phyloP scores from a whole-genome alignment of 2,797 vertebrate species.

The Pseudomugil gertrudae region DNA sequence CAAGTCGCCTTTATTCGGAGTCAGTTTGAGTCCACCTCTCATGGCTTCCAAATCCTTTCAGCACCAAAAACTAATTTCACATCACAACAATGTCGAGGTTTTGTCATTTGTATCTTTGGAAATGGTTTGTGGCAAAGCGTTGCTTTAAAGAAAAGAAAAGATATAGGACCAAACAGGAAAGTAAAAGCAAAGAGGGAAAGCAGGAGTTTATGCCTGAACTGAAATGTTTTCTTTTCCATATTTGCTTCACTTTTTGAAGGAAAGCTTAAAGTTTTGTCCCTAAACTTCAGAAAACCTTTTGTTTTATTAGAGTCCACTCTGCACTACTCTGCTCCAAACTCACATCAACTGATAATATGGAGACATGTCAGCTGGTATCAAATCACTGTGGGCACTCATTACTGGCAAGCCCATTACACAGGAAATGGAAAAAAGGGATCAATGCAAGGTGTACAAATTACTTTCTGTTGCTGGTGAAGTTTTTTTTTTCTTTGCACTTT shows the following conservation, averaged over 20 bases:
- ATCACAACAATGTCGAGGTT: neutral
- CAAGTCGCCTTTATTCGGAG: neutral
- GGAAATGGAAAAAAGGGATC: conserved; percentile 72
- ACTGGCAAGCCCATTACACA: conserved; percentile 71
- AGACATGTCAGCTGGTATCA: conserved; percentile 68
- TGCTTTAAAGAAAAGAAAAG: neutral
- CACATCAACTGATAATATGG: conserved; percentile 57
- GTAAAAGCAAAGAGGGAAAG: neutral
- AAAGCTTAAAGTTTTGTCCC: conserved; percentile 49
- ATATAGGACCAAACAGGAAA: neutral
- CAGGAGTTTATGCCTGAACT: conserved; percentile 1
- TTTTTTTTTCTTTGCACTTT: conserved; percentile 4
- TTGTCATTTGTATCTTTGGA: neutral
- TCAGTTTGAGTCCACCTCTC: neutral
- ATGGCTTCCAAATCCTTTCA: neutral
- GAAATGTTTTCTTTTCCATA: conserved; percentile 12
- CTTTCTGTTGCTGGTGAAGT: conserved; percentile 37
- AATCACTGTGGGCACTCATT: conserved; percentile 64
- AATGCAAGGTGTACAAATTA: conserved; percentile 62
- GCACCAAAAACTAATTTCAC: neutral
- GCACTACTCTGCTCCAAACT: conserved; percentile 30
- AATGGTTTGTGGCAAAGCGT: neutral
- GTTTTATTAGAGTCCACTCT: conserved; percentile 42
- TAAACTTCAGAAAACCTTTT: conserved; percentile 63
- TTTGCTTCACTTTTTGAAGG: conserved; percentile 6